Conservation (phyloP, 2,888 invertebrate genomes). For the Oscheius sp. region DNA sequence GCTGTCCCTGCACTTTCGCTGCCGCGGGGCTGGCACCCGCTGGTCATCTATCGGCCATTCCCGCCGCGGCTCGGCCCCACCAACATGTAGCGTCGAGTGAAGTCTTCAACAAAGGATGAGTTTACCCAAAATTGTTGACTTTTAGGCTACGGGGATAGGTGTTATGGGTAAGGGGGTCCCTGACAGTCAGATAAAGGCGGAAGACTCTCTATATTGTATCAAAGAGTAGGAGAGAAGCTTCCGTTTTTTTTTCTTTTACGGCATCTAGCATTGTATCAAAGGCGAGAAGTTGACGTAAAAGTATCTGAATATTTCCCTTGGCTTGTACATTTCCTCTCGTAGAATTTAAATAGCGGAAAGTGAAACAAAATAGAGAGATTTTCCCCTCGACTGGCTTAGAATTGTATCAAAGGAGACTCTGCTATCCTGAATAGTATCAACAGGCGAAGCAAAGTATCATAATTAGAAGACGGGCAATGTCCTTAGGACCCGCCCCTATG, state of each 20-base stretch:
- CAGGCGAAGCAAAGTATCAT: neutral
- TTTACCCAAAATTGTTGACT: neutral
- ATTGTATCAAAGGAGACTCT: neutral
- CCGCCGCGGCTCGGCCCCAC: neutral
- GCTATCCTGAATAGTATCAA: neutral
- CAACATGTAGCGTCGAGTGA: constrained; percentile 16
- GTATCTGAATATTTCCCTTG: no score
- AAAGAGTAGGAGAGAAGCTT: no score
- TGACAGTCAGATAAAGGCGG: neutral
- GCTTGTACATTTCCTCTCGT: neutral
- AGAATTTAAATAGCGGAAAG: neutral
- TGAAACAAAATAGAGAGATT: neutral
- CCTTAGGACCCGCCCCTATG: constrained; percentile 24
- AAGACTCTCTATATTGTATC: no score
- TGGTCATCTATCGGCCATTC: constrained; percentile 35
- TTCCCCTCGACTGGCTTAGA: neutral
- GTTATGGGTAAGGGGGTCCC: neutral
- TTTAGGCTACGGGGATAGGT: constrained; percentile 5
- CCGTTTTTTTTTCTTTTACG: neutral
- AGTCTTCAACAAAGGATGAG: constrained; percentile 17
- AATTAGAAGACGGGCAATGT: constrained; percentile 1
- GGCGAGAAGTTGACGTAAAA: no score
- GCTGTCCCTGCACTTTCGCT: constrained; percentile 29
- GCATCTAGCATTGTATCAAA: no score
- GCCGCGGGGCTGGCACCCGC: constrained; percentile 30